Conservation (phyloP, 2,797 vertebrate genomes). For the Mormyrops attenuatus region DNA sequence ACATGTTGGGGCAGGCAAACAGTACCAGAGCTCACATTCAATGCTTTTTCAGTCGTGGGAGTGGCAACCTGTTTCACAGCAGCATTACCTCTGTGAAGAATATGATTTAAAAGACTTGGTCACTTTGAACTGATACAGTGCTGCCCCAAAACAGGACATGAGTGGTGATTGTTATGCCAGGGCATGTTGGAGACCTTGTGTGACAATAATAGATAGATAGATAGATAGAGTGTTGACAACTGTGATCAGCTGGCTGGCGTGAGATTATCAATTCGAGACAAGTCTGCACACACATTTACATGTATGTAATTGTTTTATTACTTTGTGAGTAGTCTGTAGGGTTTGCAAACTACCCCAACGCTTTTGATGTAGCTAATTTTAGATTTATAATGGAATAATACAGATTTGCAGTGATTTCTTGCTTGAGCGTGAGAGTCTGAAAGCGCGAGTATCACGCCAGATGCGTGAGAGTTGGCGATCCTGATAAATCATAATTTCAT, state of each 20-base stretch:
- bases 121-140: neutral
- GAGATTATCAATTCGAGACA: neutral
- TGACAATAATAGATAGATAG: neutral
- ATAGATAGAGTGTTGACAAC: neutral
- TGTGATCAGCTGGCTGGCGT: neutral
- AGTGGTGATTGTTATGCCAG: neutral
- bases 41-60: neutral
- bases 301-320: neutral
- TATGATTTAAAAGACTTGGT: neutral
- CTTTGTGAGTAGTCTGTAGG: neutral
- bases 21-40: neutral
- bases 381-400: neutral
- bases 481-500: neutral
- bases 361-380: neutral
- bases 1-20: constrained; percentile 4
- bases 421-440: neutral
- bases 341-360: neutral
- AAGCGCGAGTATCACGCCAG: neutral
- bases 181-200: neutral
- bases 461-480: neutral
- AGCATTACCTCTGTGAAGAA: neutral
- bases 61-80: neutral
- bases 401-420: neutral
- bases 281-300: neutral
- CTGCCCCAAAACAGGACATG: neutral